phyloP scores from a whole-genome alignment of 2,888 invertebrate species.

The Bhutanitis thaidina region DNA sequence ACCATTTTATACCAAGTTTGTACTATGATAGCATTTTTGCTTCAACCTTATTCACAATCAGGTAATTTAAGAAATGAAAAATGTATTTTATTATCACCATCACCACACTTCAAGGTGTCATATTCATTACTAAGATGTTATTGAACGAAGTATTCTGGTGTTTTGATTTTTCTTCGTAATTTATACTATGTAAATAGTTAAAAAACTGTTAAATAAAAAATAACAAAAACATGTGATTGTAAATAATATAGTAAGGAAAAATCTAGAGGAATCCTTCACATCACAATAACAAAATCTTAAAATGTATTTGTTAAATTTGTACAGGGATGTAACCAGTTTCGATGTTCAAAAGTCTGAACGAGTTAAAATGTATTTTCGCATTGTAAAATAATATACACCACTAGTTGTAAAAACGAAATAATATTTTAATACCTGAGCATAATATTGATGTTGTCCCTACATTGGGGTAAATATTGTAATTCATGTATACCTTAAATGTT shows the following conservation, averaged over 20 bases:
- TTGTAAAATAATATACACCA: conserved; percentile 74
- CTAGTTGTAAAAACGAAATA: conserved; percentile 68
- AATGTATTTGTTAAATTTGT: conserved; percentile 73
- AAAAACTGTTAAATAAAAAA: conserved; percentile 22
- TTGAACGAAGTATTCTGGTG: conserved; percentile 3
- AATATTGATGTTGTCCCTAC: conserved; percentile 62
- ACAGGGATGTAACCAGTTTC: conserved; percentile 72
- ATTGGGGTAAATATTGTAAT: conserved; percentile 50
- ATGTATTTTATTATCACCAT: conserved; percentile 21
- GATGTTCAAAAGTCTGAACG: conserved; percentile 78
- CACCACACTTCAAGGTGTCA: conserved; percentile 24
- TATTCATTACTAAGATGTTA: conserved; percentile 2
- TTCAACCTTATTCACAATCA: conserved; percentile 65
- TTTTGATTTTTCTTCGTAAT: conserved; percentile 9
- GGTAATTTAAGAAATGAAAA: conserved; percentile 55
- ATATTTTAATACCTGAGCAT: conserved; percentile 74
- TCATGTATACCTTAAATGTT: conserved; percentile 66
- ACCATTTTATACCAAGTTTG: conserved; percentile 76
- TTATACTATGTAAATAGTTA: conserved; percentile 11
- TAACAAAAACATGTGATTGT: conserved; percentile 22
- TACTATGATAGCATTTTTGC: conserved; percentile 57
- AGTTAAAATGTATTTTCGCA: conserved; percentile 74
- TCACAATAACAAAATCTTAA: conserved; percentile 75
- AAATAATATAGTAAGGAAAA: conserved; percentile 19
- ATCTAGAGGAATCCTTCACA: conserved; percentile 51